Evolutionary conservation across 92 coral and sea anemone genomes (phyloP).

Genomic region (Heliopora coerulea): DNA sequence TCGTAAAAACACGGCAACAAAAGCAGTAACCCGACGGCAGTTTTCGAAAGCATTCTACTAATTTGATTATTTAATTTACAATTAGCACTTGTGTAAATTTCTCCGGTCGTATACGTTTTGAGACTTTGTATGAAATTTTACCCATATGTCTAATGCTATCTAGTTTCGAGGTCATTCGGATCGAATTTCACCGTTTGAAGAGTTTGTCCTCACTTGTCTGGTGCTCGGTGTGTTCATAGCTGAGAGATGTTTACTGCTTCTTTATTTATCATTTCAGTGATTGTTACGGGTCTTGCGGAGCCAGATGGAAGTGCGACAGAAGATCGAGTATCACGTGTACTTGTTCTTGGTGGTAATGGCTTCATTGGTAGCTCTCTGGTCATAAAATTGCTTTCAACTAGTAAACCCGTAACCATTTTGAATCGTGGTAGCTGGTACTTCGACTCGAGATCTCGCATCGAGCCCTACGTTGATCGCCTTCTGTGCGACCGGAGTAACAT

Average conservation of each 20-base stretch:
- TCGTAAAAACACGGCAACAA: neutral
- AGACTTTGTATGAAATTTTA: no score
- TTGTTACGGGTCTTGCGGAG: neutral
- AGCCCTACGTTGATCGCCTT: slow-evolving; percentile 63
- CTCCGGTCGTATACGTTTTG: neutral
- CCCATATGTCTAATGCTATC: no score
- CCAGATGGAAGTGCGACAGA: neutral
- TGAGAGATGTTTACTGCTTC: neutral
- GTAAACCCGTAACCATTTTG: slow-evolving; percentile 56
- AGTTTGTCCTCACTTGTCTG: no score
- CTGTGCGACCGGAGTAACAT: slow-evolving; percentile 60
- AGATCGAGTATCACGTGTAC: slow-evolving; percentile 4
- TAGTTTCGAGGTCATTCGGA: no score
- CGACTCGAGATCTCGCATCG: slow-evolving; percentile 66
- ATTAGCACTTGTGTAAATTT: neutral
- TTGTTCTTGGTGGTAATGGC: slow-evolving; percentile 84
- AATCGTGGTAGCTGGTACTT: slow-evolving; percentile 82
- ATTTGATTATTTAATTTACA: no score
- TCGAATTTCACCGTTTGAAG: no score
- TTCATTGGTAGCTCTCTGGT: slow-evolving; percentile 72
- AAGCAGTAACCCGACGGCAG: no score
- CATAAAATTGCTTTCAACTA: slow-evolving; percentile 45
- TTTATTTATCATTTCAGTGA: neutral
- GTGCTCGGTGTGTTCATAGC: no score
- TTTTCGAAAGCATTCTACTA: no score